Evolutionary conservation across 2,113 vertebrate genomes (phyloP).

Genomic region (Aptenodytes patagonicus): DNA sequence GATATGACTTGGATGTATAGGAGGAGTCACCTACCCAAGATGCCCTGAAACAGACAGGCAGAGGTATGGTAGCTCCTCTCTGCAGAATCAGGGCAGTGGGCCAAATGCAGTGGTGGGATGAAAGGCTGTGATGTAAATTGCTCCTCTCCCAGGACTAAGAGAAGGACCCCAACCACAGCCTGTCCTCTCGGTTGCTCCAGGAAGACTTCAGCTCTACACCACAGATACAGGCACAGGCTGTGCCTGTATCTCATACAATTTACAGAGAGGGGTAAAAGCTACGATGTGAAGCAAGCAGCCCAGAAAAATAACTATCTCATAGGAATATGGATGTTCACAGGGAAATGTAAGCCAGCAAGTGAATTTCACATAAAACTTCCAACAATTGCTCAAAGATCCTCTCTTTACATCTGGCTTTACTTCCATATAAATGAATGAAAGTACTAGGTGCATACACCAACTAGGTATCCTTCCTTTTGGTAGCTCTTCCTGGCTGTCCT

Average conservation of each 20-base stretch:
- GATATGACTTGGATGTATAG: background rate
- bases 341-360: background rate
- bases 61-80: background rate
- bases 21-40: background rate
- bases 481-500: background rate
- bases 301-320: background rate
- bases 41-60: background rate
- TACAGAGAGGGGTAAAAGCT: background rate
- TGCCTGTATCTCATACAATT: background rate
- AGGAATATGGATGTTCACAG: background rate
- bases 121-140: background rate
- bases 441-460: background rate
- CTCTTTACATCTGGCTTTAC: background rate
- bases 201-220: background rate
- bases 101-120: background rate
- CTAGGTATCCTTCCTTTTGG: background rate
- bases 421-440: background rate
- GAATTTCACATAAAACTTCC: background rate
- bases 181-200: background rate
- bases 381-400: background rate
- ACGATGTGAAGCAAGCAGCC: background rate
- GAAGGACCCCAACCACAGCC: background rate
- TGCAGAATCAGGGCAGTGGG: background rate
- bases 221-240: background rate
- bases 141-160: background rate